phyloP scores from a whole-genome alignment of 1,140 invertebrate genomes.

The Pseudomyrmex cubaensis region DNA sequence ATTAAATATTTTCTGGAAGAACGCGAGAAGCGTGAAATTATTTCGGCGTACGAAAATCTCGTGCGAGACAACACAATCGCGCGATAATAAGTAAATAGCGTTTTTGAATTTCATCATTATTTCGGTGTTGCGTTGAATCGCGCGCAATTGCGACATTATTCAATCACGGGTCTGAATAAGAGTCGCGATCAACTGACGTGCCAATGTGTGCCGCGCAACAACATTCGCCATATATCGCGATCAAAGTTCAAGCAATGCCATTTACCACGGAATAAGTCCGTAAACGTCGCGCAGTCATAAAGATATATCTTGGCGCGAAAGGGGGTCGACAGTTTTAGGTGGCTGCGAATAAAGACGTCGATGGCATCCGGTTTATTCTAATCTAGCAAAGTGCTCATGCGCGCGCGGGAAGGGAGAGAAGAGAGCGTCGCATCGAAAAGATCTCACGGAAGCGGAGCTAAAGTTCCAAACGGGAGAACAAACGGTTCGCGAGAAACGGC shows the following conservation, averaged over 20 bases:
- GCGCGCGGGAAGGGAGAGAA: too few relatives aligned
- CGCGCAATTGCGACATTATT: not conserved
- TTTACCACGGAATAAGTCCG: constrained; percentile 47
- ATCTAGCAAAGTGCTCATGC: constrained; percentile 57
- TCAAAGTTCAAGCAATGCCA: constrained; percentile 54
- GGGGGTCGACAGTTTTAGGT: constrained; percentile 54
- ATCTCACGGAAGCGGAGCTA: not conserved
- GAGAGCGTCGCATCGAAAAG: constrained; percentile 12
- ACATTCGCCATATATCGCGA: constrained; percentile 36
- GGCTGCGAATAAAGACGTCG: constrained; percentile 54
- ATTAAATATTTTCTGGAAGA: too few relatives aligned
- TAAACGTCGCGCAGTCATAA: constrained; percentile 34
- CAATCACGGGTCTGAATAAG: not conserved
- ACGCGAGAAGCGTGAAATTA: not conserved
- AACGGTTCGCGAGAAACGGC: constrained; percentile 41
- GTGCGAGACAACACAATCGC: not conserved
- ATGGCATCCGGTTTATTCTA: constrained; percentile 61
- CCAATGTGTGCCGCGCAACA: constrained; percentile 2
- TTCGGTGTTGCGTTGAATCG: too few relatives aligned
- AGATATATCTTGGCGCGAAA: constrained; percentile 53
- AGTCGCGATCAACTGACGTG: not conserved
- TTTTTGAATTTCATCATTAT: not conserved
- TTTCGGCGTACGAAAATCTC: not conserved
- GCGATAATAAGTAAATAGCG: not conserved
- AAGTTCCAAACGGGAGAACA: constrained; percentile 31